A percentile compares a stretch with the other conserved stretches of the same genome.
These are phyloP conservation scores for Pseudomyrmex gracilis DNA, from an alignment of 1,140 invertebrate species.

Conservation along the genomic window DNA sequence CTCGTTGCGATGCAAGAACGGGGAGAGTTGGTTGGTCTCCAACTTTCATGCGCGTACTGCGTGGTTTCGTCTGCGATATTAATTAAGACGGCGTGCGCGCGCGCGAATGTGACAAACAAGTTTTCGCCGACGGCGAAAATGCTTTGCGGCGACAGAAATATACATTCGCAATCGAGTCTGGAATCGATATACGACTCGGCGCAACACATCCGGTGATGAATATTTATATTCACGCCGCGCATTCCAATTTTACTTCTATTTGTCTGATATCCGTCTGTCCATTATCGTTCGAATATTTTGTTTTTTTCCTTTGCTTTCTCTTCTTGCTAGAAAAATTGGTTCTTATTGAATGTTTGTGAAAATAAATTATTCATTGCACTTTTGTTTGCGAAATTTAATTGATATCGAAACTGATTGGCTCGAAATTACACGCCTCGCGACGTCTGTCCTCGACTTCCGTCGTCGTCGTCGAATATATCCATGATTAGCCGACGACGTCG, in stretches of 20 bases:
- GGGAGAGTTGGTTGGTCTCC: conserved; percentile 30
- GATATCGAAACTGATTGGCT: neutral
- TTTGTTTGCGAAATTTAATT: conserved; percentile 9
- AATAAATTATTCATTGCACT: too few relatives aligned
- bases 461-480: conserved; percentile 10
- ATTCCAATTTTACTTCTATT: neutral
- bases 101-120: conserved; percentile 10
- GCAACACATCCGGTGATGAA: conserved; percentile 2
- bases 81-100: conserved; percentile 34
- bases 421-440: neutral
- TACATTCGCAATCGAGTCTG: neutral
- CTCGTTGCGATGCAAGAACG: neutral
- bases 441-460: neutral
- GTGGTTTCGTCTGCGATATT: conserved; percentile 30
- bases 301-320: neutral
- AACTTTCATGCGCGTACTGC: conserved; percentile 6
- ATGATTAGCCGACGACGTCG: conserved; percentile 25
- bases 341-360: neutral
- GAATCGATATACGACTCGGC: neutral
- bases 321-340: neutral
- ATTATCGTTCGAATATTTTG: neutral
- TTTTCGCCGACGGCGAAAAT: conserved; percentile 9
- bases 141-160: conserved; percentile 15
- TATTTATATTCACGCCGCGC: conserved; percentile 6
- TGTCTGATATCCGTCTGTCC: neutral